Conservation (phyloP, 2,888 invertebrate species). For the Drepanosiphum platanoidis region DNA sequence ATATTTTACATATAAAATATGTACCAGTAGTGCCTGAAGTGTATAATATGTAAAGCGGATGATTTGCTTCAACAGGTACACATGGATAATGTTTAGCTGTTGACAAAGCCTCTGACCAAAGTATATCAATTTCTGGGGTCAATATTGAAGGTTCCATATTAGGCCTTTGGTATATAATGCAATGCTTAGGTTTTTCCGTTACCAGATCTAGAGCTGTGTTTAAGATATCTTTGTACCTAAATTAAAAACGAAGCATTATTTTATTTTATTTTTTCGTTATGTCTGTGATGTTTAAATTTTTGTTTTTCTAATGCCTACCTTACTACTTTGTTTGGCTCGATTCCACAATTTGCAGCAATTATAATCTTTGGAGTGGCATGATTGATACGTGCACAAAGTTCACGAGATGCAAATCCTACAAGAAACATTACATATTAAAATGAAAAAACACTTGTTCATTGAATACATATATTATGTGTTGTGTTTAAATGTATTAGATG, state of each 20-base stretch:
- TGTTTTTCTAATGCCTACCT: slow-evolving; percentile 68
- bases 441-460: not conserved
- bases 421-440: not conserved
- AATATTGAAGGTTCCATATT: slow-evolving; percentile 75
- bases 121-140: slow-evolving; percentile 75
- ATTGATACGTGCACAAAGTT: slow-evolving; percentile 84
- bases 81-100: slow-evolving; percentile 78
- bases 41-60: slow-evolving; percentile 90
- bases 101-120: slow-evolving; percentile 80
- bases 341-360: slow-evolving; percentile 89
- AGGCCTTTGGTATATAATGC: slow-evolving; percentile 84
- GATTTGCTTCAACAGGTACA: slow-evolving; percentile 86
- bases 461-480: not conserved
- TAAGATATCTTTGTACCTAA: slow-evolving; percentile 80
- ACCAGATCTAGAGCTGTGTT: slow-evolving; percentile 81
- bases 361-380: slow-evolving; percentile 90
- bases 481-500: not conserved
- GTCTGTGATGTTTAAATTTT: not conserved
- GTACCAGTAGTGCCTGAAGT: slow-evolving; percentile 88
- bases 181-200: slow-evolving; percentile 78
- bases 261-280: not conserved
- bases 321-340: slow-evolving; percentile 87
- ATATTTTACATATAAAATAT: not conserved
- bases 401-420: slow-evolving; percentile 87
- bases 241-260: slow-evolving; percentile 20